phyloP scores from a whole-genome alignment of 1,140 invertebrate species.

The Whitmania pigra region DNA sequence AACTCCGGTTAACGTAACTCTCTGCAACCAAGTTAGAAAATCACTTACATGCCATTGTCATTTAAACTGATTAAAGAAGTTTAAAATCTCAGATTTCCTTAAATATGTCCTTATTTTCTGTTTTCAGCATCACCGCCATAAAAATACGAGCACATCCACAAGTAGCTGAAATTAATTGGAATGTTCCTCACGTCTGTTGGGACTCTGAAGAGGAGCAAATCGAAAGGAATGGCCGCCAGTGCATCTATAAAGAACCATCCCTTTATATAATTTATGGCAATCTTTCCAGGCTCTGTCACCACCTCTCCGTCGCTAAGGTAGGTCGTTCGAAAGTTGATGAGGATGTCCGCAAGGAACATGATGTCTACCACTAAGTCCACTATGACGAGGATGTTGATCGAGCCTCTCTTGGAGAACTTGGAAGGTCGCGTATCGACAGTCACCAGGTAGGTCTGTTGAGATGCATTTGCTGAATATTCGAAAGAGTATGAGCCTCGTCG shows the following conservation, averaged over 20 bases:
- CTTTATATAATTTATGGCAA: constrained; percentile 87
- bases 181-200: constrained; percentile 2
- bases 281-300: constrained; percentile 22
- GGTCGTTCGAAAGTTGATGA: constrained; percentile 43
- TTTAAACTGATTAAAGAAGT: background rate
- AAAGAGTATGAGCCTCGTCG: background rate
- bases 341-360: constrained; percentile 43
- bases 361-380: constrained; percentile 42
- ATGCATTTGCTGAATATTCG: background rate
- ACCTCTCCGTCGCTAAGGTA: constrained; percentile 42
- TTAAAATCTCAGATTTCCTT: background rate
- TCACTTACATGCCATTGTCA: too few relatives aligned
- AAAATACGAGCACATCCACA: too few relatives aligned
- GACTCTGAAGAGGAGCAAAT: constrained; percentile 40
- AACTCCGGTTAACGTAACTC: background rate
- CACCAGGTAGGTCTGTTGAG: too few relatives aligned
- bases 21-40: background rate
- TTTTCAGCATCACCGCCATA: too few relatives aligned
- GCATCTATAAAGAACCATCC: constrained; percentile 96
- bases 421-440: too few relatives aligned
- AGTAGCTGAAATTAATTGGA: too few relatives aligned
- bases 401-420: too few relatives aligned
- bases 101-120: too few relatives aligned
- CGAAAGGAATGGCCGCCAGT: constrained; percentile 90
- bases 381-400: constrained; percentile 32